Conservation (phyloP, 2,113 vertebrate species). For the Apodemus speciosus region DNA sequence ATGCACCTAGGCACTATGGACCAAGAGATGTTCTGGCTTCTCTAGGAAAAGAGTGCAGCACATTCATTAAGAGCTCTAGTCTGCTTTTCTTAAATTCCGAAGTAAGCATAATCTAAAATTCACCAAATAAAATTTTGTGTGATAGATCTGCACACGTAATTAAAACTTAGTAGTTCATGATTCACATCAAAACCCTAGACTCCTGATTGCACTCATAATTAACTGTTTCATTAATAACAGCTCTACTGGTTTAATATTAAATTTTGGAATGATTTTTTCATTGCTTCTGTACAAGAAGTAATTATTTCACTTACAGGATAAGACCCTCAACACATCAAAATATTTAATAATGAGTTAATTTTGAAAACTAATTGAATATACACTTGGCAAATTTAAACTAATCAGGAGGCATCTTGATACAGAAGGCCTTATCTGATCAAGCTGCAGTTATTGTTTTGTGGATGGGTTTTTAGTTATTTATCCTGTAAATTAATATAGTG, state of each 20-base stretch:
- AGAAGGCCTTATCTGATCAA: slow-evolving; percentile 11
- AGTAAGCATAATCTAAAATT: slow-evolving; percentile 41
- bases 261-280: slow-evolving; percentile 21
- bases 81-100: neutral
- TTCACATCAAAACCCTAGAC: slow-evolving; percentile 42
- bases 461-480: slow-evolving; percentile 31
- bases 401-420: neutral
- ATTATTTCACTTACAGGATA: slow-evolving; percentile 33
- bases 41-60: neutral
- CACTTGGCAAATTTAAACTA: slow-evolving; percentile 2
- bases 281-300: slow-evolving; percentile 31
- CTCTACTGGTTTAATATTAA: slow-evolving; percentile 18
- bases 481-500: slow-evolving; percentile 14
- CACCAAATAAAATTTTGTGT: slow-evolving; percentile 29
- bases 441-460: neutral
- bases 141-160: slow-evolving; percentile 22
- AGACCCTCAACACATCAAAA: slow-evolving; percentile 5
- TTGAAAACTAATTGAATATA: slow-evolving; percentile 53
- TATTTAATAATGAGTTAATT: slow-evolving; percentile 53
- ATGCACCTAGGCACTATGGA: neutral
- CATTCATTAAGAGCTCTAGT: neutral
- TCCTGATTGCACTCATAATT: slow-evolving; percentile 58
- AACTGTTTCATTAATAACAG: slow-evolving; percentile 48
- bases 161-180: slow-evolving; percentile 34
- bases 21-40: slow-evolving; percentile 22